These are phyloP conservation scores for Uropsilus gracilis DNA, from an alignment of 2,113 vertebrate genomes.

Conservation along the genomic window DNA sequence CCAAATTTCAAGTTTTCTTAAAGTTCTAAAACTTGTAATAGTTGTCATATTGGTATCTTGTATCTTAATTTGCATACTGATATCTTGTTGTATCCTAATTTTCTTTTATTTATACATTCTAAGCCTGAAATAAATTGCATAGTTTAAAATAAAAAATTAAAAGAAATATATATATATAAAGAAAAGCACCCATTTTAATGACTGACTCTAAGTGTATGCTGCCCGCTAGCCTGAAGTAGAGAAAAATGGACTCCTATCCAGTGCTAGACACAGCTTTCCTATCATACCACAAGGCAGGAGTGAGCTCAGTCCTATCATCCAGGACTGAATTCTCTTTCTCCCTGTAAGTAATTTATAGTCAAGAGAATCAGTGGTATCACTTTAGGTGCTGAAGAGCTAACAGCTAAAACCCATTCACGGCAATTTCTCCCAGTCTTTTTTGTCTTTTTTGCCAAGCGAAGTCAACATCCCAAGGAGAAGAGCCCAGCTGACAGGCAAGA, in stretches of 20 bases:
- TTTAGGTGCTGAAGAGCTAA: background rate
- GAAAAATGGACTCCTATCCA: no score
- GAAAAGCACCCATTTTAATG: background rate
- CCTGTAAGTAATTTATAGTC: background rate
- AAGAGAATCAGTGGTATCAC: background rate
- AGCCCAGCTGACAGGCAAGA: background rate
- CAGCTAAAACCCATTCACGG: background rate
- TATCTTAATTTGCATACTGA: no score
- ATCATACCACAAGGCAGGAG: background rate
- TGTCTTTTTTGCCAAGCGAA: background rate
- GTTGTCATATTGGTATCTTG: no score
- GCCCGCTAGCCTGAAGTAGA: background rate
- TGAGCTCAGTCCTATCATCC: background rate
- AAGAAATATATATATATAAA: no score
- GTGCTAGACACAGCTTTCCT: no score
- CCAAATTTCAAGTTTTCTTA: no score
- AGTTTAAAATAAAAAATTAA: no score
- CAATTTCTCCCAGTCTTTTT: background rate
- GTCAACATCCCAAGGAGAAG: background rate
- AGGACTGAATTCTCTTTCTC: background rate
- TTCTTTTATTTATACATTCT: no score
- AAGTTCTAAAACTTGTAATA: no score
- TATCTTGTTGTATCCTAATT: no score
- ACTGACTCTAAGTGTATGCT: fast-evolving
- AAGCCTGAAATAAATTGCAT: no score